A percentile compares a stretch with the other conserved stretches of the same genome.
Evolutionary conservation across 2,113 vertebrate species (phyloP).

Genomic region (Willisornis vidua): DNA sequence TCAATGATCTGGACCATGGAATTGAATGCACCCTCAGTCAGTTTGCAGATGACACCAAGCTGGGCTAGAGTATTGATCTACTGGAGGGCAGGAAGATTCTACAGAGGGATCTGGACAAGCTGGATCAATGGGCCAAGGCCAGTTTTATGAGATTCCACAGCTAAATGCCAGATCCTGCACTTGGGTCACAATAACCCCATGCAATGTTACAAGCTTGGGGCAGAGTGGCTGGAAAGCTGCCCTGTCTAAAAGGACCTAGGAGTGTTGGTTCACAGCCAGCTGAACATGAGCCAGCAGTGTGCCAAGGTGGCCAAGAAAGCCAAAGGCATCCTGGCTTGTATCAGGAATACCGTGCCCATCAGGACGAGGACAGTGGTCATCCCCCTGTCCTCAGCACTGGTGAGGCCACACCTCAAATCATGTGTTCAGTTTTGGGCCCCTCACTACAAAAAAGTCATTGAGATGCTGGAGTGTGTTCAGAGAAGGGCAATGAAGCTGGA

Average conservation of each 20-base stretch:
- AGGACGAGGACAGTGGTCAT: not conserved
- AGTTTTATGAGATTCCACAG: not conserved
- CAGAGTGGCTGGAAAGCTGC: not conserved
- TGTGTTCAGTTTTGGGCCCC: not conserved
- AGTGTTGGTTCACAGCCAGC: not conserved
- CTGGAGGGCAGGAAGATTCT: not conserved
- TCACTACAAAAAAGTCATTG: not conserved
- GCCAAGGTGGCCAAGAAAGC: not conserved
- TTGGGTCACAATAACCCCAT: not conserved
- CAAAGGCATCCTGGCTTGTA: not conserved
- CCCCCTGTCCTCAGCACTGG: rapidly evolving
- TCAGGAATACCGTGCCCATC: not conserved
- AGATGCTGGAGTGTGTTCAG: not conserved
- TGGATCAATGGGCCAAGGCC: not conserved
- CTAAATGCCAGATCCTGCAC: rapidly evolving
- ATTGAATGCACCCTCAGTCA: not conserved
- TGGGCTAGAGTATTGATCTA: not conserved
- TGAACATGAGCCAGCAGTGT: rapidly evolving
- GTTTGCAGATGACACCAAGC: not conserved
- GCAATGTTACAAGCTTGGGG: no score
- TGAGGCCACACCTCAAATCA: no score
- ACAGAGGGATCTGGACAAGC: not conserved
- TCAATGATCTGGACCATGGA: not conserved
- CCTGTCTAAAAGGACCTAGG: not conserved
- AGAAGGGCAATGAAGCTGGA: no score